These are phyloP conservation scores for Timema podura DNA, from an alignment of 2,888 invertebrate genomes.

Conservation along the genomic window DNA sequence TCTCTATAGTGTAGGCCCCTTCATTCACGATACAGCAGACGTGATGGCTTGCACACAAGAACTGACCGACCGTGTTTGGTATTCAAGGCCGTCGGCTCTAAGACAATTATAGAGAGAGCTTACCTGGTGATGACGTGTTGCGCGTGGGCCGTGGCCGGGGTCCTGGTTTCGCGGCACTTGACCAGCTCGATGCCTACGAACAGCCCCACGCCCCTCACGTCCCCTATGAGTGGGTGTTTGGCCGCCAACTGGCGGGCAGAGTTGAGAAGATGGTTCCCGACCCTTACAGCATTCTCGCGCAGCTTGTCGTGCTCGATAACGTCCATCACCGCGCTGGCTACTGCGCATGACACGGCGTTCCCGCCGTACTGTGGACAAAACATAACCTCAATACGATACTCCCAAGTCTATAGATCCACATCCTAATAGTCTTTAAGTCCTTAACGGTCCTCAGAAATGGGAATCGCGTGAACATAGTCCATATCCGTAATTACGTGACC, in stretches of 20 bases:
- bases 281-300: slow-evolving; percentile 72
- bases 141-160: slow-evolving; percentile 80
- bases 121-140: slow-evolving; percentile 68
- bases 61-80: no score
- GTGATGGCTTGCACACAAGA: no score
- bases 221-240: slow-evolving; percentile 77
- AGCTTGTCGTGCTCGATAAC: slow-evolving; percentile 86
- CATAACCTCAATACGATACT: no score
- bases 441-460: no score
- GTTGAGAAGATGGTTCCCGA: slow-evolving; percentile 75
- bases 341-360: slow-evolving; percentile 97
- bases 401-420: no score
- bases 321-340: slow-evolving; percentile 91
- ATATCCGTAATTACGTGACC: no score
- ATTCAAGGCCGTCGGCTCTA: no score
- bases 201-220: slow-evolving; percentile 84
- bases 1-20: background rate
- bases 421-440: no score
- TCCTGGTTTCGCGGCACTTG: slow-evolving; percentile 65
- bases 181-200: slow-evolving; percentile 96
- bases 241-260: slow-evolving; percentile 64
- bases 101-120: slow-evolving; percentile 23
- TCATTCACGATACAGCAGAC: no score
- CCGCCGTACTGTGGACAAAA: slow-evolving; percentile 77
- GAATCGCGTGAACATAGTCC: no score